Percentiles rank a stretch among this genome's conserved stretches.
Evolutionary conservation across 35 echinoderm and acorn worm species (phyloP).

Genomic region (Chiridota heheva): DNA sequence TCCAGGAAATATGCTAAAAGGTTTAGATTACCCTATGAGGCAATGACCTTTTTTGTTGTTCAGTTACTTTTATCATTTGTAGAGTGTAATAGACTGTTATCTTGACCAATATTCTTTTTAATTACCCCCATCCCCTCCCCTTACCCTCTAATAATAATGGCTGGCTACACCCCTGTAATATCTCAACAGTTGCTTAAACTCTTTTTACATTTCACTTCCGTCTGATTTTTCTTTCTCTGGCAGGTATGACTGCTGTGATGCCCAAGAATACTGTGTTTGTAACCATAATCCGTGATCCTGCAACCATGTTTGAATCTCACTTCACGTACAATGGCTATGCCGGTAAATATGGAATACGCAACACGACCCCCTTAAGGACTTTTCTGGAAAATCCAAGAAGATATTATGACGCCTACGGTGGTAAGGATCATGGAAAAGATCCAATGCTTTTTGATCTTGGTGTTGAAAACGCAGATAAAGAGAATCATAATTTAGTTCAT

Average conservation of each 20-base stretch:
- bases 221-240: not conserved
- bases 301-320: not conserved
- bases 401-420: slow-evolving; percentile 6
- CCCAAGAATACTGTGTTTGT: not conserved
- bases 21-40: too few relatives aligned
- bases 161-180: not conserved
- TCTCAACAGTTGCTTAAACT: not conserved
- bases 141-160: not conserved
- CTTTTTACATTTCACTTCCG: not conserved
- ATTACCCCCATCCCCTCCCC: not conserved
- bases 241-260: not conserved
- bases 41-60: too few relatives aligned
- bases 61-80: too few relatives aligned
- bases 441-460: slow-evolving; percentile 71
- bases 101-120: not conserved
- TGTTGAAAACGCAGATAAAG: slow-evolving; percentile 17
- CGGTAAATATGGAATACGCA: slow-evolving; percentile 1
- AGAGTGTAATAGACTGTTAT: too few relatives aligned
- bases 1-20: too few relatives aligned
- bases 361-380: not conserved
- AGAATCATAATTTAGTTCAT: slow-evolving; percentile 21
- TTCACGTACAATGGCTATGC: slow-evolving; percentile 12
- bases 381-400: not conserved
- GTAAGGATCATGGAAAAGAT: not conserved
- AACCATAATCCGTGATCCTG: not conserved